Evolutionary conservation across 1,140 invertebrate genomes (phyloP), one percentile per base, ranked within the genome.

Genomic region (Mizuhopecten yessoensis): DNA sequence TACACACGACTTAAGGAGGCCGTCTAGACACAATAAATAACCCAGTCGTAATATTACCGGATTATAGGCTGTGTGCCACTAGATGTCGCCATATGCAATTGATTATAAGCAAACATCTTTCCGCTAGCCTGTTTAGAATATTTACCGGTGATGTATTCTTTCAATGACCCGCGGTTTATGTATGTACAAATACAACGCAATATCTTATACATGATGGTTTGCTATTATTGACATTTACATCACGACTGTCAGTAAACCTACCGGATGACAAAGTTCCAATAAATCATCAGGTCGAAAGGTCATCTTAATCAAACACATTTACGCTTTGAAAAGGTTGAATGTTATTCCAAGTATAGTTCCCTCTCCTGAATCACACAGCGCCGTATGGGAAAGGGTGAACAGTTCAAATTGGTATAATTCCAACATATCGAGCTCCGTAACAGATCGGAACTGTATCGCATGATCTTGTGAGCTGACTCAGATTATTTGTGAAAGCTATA

Each of bases 61-160:
- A 75, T 75, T 75, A 75, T 75, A 75, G 57, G 57, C 57, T 75
- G 57, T 75, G n/a, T 75, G 57, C 57, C 57, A 75, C 57, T 29
- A 75, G 57, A 75, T 75, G 57, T 75, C 57, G 57, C 57, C 57
- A 29, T 75, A 17, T 75, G 57, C 57, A 75, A 75, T 75, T 29
- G 57, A 75, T 75, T 75, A 75, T 75, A 23, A 75, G 57, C 23
- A 75, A 75, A 75, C 17, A 75, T 75, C 57, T 17, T 75, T 75
- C 17, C 23, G 57, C 57, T 75, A 3, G 23, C 29, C 0, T n/a
- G 23, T n/a, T 75, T 29, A 75, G 57, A 75, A 75, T 75, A n/a
- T 75, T 75, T 75, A 3, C 57, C n/a, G n/a, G 57, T 75, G 57
- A 75, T 75, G 57, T 9, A 75, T 75, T 75, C n/a, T 1, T 29